phyloP scores from a whole-genome alignment of 2,797 vertebrate species.

The Pantherophis alleghaniensis region DNA sequence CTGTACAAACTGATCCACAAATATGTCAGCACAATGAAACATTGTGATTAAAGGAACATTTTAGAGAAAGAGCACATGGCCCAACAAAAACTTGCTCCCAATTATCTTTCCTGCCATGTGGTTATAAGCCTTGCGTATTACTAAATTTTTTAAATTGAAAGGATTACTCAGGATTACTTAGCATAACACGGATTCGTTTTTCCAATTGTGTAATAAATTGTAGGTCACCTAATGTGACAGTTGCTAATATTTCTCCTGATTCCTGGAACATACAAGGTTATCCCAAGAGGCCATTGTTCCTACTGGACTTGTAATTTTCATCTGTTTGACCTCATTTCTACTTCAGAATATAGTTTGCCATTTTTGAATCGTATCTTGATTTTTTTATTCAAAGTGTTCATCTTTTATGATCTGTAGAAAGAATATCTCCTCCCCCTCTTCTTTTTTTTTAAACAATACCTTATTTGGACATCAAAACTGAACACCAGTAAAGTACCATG shows the following conservation, averaged over 20 bases:
- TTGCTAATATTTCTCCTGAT: neutral
- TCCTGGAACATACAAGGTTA: neutral
- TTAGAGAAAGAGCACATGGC: neutral
- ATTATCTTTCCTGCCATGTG: neutral
- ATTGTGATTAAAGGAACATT: neutral
- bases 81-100: neutral
- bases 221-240: neutral
- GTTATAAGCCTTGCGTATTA: neutral
- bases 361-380: neutral
- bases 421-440: neutral
- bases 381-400: neutral
- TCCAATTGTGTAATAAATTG: neutral
- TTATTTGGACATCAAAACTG: neutral
- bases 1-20: neutral
- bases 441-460: neutral
- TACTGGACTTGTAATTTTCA: neutral
- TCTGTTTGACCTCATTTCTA: neutral
- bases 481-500: neutral
- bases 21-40: neutral
- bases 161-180: neutral
- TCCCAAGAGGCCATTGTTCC: neutral
- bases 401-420: neutral
- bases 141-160: neutral
- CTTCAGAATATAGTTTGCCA: neutral
- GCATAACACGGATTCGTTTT: neutral